Evolutionary conservation across 2,797 vertebrate genomes (phyloP).

Genomic region (Cirrhinus mrigala): DNA sequence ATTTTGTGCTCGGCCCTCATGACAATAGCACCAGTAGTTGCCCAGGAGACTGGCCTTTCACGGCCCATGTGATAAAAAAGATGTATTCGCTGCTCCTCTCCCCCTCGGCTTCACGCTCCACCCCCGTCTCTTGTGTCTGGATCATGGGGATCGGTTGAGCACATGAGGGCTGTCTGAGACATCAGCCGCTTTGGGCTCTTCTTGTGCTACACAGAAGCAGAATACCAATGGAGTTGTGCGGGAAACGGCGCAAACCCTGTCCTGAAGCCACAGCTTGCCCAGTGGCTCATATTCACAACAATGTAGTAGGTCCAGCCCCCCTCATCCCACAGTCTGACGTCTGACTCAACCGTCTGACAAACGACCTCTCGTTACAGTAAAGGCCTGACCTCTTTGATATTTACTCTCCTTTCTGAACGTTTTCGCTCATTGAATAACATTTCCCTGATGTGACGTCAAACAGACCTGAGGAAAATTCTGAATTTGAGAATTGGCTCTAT

Average conservation of each 20-base stretch:
- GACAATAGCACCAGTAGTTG: slow-evolving; percentile 78
- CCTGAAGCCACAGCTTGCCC: slow-evolving; percentile 49
- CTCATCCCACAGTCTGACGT: slow-evolving; percentile 34
- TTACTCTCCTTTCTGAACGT: slow-evolving; percentile 11
- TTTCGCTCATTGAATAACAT: slow-evolving; percentile 24
- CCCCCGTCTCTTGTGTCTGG: slow-evolving; percentile 51
- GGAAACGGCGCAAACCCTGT: slow-evolving; percentile 65
- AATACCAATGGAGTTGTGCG: slow-evolving; percentile 68
- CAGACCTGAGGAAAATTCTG: background rate
- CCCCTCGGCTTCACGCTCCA: slow-evolving; percentile 46
- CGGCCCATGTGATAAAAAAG: slow-evolving; percentile 80
- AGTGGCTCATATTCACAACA: slow-evolving; percentile 55
- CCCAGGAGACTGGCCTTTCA: slow-evolving; percentile 79
- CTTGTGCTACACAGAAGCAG: slow-evolving; percentile 40
- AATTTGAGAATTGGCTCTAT: background rate
- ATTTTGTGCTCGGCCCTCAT: slow-evolving; percentile 65
- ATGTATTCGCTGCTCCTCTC: slow-evolving; percentile 74
- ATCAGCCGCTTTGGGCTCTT: slow-evolving; percentile 42
- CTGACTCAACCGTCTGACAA: slow-evolving; percentile 18
- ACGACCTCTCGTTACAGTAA: slow-evolving; percentile 7
- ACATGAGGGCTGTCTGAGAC: slow-evolving; percentile 52
- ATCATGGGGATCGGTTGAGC: slow-evolving; percentile 62
- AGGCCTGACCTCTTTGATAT: slow-evolving; percentile 12
- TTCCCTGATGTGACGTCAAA: slow-evolving; percentile 31
- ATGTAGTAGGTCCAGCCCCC: slow-evolving; percentile 29